Evolutionary conservation across 2,888 invertebrate species (phyloP), one percentile per base, ranked within the genome.

Genomic region (Timandra comae): DNA sequence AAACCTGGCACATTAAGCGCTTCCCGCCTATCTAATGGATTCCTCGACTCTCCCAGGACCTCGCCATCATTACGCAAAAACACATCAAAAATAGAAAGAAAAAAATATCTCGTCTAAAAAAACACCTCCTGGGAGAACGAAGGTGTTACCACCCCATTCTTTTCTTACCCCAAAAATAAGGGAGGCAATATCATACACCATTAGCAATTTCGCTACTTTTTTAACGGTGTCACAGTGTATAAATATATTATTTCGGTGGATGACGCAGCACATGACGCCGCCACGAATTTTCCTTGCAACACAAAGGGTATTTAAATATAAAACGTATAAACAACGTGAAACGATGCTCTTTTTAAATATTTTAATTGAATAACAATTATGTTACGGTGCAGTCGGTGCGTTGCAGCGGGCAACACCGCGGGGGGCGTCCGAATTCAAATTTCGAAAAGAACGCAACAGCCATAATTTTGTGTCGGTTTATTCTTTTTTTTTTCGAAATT

Each of bases 131-230:
- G 78, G 78, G 84, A 82, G 77, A 63, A 57, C 63, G 68, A 77
- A 82, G 84, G 84, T 84, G 84, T 77, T 73, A 60, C 82, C 80
- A 77, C 82, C 82, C 81, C 69, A 68, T 68, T 69, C 72, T 76
- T 76, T 77, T 74, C 79, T 80, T 81, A 71, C 81, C 78, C 81
- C 59, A 72, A 68, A 67, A 73, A 70, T 70, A 73, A 73, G 84
- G 84, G 84, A 85, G 81, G 87, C 87, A 87, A 87, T 87, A 87
- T 87, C 86, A 86, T 86, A 86, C 85, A 81, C 86, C 86, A 86
- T 86, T 86, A 86, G 80, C 85, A 78, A 85, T 86, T 84, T 85
- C 70, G 73, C 63, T 77, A 80, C 76, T 85, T 86, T 84, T 85
- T 86, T 86, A 82, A 84, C 84, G 77, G 73, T 81, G 84, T 84